phyloP scores from a whole-genome alignment of 2,113 vertebrate genomes.

The Leptosomus discolor region DNA sequence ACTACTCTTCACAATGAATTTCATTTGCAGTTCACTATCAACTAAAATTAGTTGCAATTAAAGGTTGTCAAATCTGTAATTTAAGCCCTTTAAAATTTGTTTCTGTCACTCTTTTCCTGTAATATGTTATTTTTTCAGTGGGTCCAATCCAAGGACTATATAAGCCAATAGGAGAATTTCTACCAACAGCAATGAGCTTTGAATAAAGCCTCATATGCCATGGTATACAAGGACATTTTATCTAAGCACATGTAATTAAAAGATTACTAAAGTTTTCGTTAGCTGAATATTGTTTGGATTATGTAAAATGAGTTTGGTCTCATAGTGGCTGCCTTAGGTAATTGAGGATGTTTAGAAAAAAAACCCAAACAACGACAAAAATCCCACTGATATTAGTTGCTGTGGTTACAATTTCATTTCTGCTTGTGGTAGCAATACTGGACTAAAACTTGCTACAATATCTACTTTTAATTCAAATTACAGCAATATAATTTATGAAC shows the following conservation, averaged over 20 bases:
- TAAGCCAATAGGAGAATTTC: neutral
- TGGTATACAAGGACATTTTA: neutral
- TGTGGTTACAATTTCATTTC: neutral
- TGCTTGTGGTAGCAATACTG: neutral
- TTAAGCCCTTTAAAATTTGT: conserved; percentile 12
- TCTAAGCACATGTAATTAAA: neutral
- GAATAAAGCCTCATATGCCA: neutral
- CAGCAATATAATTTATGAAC: neutral
- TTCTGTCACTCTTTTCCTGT: neutral
- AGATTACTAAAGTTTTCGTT: neutral
- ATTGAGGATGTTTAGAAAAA: neutral
- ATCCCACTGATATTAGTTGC: neutral
- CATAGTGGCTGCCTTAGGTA: neutral
- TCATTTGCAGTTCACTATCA: conserved; percentile 6
- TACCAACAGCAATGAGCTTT: neutral
- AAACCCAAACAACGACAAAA: neutral
- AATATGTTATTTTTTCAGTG: neutral
- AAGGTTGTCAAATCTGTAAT: conserved; percentile 38
- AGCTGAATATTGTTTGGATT: neutral
- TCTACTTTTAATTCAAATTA: neutral
- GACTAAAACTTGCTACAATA: neutral
- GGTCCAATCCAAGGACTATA: neutral
- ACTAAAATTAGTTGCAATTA: conserved; percentile 24
- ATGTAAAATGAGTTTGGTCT: neutral
- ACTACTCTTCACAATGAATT: conserved; percentile 49